phyloP scores from a whole-genome alignment of 2,797 vertebrate species.

The Gallinago stenura region DNA sequence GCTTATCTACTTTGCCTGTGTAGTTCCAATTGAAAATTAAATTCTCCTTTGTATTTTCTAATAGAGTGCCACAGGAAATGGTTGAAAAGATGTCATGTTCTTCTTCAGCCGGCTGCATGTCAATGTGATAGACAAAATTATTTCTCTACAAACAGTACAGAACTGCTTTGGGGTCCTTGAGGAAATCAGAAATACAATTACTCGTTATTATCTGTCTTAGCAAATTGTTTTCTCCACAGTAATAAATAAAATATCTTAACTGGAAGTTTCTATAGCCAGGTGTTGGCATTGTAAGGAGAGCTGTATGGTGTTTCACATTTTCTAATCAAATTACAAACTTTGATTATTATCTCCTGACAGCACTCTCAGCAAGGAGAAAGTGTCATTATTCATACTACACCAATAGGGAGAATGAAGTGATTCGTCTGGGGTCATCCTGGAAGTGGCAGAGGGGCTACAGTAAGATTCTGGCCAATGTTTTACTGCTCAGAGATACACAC shows the following conservation, averaged over 20 bases:
- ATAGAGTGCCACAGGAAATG: background rate
- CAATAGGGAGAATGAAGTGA: background rate
- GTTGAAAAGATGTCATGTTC: constrained; percentile 20
- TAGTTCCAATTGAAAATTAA: constrained; percentile 1
- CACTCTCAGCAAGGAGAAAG: background rate
- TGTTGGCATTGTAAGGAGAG: background rate
- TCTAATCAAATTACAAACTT: background rate
- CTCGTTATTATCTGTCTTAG: background rate
- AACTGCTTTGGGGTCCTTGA: background rate
- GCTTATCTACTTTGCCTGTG: background rate
- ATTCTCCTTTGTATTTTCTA: constrained; percentile 7
- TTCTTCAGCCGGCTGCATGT: background rate
- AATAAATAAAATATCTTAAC: background rate
- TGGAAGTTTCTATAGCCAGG: background rate
- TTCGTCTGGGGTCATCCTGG: background rate
- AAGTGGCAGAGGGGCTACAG: background rate
- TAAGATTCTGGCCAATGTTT: background rate
- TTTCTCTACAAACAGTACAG: background rate
- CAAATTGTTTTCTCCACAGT: background rate
- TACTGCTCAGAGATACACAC: background rate
- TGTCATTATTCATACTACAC: background rate
- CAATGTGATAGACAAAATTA: background rate
- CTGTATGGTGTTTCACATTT: background rate
- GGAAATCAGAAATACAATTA: background rate
- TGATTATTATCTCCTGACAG: background rate